Conservation (phyloP, 2,888 invertebrate species). For the Hypercompe scribonia region DNA sequence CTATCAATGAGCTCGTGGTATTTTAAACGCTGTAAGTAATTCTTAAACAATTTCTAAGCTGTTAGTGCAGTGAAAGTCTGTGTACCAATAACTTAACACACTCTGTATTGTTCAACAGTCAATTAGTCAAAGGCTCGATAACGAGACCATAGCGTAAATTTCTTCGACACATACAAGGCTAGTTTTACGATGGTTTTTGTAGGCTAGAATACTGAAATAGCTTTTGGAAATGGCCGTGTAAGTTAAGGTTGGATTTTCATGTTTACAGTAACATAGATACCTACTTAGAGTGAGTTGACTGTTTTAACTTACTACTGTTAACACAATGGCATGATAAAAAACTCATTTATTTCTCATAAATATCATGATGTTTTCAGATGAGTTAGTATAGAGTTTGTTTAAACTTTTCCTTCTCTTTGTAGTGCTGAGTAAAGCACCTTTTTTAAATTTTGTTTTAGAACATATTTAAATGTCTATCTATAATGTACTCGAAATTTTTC, state of each 20-base stretch:
- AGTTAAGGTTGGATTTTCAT: conserved; percentile 3
- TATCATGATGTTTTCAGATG: too few relatives aligned
- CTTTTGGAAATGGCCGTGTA: conserved; percentile 42
- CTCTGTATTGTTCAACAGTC: conserved; percentile 49
- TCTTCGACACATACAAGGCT: conserved; percentile 55
- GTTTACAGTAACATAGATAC: neutral
- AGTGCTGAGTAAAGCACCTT: too few relatives aligned
- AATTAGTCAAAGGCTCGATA: conserved; percentile 55
- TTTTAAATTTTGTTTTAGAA: too few relatives aligned
- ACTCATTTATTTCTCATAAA: too few relatives aligned
- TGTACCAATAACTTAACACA: conserved; percentile 35
- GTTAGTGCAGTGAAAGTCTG: conserved; percentile 44
- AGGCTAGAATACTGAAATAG: conserved; percentile 47
- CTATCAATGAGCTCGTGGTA: conserved; percentile 14
- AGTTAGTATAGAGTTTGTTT: too few relatives aligned
- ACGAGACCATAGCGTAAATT: conserved; percentile 54
- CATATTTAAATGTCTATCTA: too few relatives aligned
- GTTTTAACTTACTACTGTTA: neutral
- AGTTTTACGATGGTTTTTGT: conserved; percentile 51
- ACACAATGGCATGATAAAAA: neutral
- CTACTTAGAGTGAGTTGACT: too few relatives aligned
- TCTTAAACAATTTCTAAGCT: conserved; percentile 32
- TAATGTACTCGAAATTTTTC: too few relatives aligned
- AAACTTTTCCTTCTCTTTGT: too few relatives aligned
- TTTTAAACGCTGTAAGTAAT: conserved; percentile 28